phyloP scores from a whole-genome alignment of 2,888 invertebrate genomes.

The Pteria penguin region DNA sequence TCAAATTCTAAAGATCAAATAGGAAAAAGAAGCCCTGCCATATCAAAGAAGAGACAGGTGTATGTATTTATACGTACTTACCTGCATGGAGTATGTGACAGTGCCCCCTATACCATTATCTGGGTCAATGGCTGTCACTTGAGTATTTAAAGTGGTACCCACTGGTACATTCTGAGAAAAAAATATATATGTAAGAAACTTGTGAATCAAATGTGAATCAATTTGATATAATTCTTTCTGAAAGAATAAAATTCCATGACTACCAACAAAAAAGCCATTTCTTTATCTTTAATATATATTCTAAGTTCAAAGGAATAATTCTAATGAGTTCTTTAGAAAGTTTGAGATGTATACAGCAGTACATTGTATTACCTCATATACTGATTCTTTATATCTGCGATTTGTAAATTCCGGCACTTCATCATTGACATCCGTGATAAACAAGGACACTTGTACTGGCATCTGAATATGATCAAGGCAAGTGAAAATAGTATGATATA shows the following conservation, averaged over 20 bases:
- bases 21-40: no score
- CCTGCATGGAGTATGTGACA: slow-evolving; percentile 64
- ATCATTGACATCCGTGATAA: slow-evolving; percentile 81
- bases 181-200: no score
- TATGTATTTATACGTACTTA: no score
- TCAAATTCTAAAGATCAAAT: no score
- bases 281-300: no score
- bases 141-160: slow-evolving; percentile 56
- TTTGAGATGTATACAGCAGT: not conserved
- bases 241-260: not conserved
- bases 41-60: no score
- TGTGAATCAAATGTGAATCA: no score
- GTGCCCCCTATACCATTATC: slow-evolving; percentile 65
- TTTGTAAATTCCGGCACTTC: slow-evolving; percentile 87
- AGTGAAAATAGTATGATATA: no score
- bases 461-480: slow-evolving; percentile 58
- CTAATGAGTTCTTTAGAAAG: not conserved
- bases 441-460: slow-evolving; percentile 75
- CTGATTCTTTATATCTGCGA: slow-evolving; percentile 66
- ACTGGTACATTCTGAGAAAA: slow-evolving; percentile 53
- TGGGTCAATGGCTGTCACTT: slow-evolving; percentile 63
- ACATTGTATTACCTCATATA: slow-evolving; percentile 74
- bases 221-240: not conserved
- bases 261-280: no score
- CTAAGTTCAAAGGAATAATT: not conserved